Base-by-base conservation (phyloP, 2,888 invertebrate species). In the Sinohyriopsis cumingii region DNA sequence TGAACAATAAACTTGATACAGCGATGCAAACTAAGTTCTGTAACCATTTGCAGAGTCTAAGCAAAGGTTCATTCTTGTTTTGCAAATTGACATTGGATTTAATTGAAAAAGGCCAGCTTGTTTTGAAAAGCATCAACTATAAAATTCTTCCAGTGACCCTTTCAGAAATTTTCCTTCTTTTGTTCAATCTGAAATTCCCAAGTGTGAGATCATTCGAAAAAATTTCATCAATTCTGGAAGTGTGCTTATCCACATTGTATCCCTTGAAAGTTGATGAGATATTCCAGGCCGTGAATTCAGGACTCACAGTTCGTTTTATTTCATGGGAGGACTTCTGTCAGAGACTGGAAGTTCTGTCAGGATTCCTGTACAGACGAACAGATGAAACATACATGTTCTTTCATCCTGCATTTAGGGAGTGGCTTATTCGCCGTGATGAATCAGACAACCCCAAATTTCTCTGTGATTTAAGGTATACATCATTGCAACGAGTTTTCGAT, bases 381-480 rank as follows among this genome's bases (percentile, higher is more conserved):
- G 98, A 98, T 90, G 95, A 95, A 89, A 96, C 97, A 0, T 97
- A 95, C 91, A 97, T 98, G 96, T 97, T 98, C 91, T 97, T 98
- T 91, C 98, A 99, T 90, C 97, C 98, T 0, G 96, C 97, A 5
- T 96, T 99, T 91, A 95, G 98, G 92, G 98, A 99, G 92, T 99
- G 98, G 98, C 92, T 98, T 76, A 94, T 95, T 78, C 92, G 96
- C 56, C 92, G 97, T 61, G 79, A 91, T 33, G 88, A 89, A 45
- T 78, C 86, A 54, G 96, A 97, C 88, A 95, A 95, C 76, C 93
- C 94, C 0, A 97, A 97, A 90, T 98, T 97, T 90, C 92, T 97
- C n/a, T 97, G 97, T 89, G 97, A 98, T 91, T 92, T 96, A 69
- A 93, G 92, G 92, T 92, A 83, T 79, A 79, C 74, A 22, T 33